phyloP scores from a whole-genome alignment of 2,113 vertebrate genomes.

The Epinephelus cyanopodus region DNA sequence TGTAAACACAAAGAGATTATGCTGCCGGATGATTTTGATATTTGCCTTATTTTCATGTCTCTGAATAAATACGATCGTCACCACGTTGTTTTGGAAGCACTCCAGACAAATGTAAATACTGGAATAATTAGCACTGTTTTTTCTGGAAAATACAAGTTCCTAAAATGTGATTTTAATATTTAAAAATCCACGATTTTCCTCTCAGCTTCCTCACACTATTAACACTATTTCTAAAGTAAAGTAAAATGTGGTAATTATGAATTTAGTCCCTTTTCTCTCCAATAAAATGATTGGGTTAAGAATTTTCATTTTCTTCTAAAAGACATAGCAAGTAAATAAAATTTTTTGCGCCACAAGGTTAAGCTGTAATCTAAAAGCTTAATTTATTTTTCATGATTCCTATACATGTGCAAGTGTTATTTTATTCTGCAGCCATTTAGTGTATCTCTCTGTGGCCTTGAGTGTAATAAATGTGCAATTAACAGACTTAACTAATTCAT shows the following conservation, averaged over 20 bases:
- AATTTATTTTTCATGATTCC: slow-evolving; percentile 64
- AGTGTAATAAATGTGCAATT: slow-evolving; percentile 83
- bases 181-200: background rate
- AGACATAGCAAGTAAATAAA: slow-evolving; percentile 38
- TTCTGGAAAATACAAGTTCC: slow-evolving; percentile 11
- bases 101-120: slow-evolving; percentile 39
- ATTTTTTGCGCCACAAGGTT: slow-evolving; percentile 42
- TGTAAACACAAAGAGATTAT: slow-evolving; percentile 79
- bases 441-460: slow-evolving; percentile 73
- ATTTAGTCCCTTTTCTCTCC: background rate
- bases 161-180: slow-evolving; percentile 15
- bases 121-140: slow-evolving; percentile 30
- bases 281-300: background rate
- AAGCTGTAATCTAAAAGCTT: slow-evolving; percentile 51
- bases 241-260: slow-evolving; percentile 4
- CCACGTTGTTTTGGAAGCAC: slow-evolving; percentile 43
- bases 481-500: slow-evolving; percentile 85
- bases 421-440: slow-evolving; percentile 69
- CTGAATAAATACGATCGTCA: slow-evolving; percentile 61
- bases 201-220: background rate
- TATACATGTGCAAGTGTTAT: slow-evolving; percentile 49
- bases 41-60: slow-evolving; percentile 67
- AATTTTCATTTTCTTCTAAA: slow-evolving; percentile 19
- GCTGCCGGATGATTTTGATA: slow-evolving; percentile 67
- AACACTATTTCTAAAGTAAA: background rate